Base-by-base conservation (phyloP, 2,113 vertebrate genomes). In the Gallinago undulata region DNA sequence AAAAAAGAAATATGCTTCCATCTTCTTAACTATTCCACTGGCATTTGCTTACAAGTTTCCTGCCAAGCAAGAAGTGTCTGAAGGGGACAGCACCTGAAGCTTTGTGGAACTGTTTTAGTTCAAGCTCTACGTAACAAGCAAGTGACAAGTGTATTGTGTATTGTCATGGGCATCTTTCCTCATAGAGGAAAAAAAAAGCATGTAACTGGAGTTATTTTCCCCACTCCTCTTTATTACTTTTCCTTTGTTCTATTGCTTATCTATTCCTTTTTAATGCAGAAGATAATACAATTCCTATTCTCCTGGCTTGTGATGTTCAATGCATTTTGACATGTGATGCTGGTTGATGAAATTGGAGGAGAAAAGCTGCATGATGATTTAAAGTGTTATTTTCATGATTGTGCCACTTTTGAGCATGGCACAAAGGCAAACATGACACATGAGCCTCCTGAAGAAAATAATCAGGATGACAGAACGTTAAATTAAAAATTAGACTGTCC, bases 401-500 rank as follows among this genome's bases (percentile, higher is more conserved):
- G 90, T 92, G 83, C 84, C 93, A 95, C 96, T 97, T 93, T 88
- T 84, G 90, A 97, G 82, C 63, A 79, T 81, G 88, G 89, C 95
- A 96, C 93, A 96, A 93, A 97, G 90, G 93, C 89, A 93, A 95
- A 93, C 84, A 86, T 95, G 94, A 96, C 56, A 96, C 73, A 95
- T 87, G 92, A 93, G 92, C 45, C 64, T 96, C 91, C 51, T n/a
- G 0, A 93, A 96, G 90, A 94, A 98, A 97, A 97, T 94, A 97
- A 97, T 97, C 76, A 92, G 88, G 94, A 94, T 90, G 84, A 97
- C 97, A 82, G 66, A 48, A 97, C 76, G 68, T 81, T 96, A 97
- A 97, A 96, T 97, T 97, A 94, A 90, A 97, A 97, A 96, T 94
- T 96, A 97, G 97, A 90, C n/a, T 96, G 88, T 89, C 95, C 76